Evolutionary conservation across 2,113 vertebrate species (phyloP).

Genomic region (Serinus canaria): DNA sequence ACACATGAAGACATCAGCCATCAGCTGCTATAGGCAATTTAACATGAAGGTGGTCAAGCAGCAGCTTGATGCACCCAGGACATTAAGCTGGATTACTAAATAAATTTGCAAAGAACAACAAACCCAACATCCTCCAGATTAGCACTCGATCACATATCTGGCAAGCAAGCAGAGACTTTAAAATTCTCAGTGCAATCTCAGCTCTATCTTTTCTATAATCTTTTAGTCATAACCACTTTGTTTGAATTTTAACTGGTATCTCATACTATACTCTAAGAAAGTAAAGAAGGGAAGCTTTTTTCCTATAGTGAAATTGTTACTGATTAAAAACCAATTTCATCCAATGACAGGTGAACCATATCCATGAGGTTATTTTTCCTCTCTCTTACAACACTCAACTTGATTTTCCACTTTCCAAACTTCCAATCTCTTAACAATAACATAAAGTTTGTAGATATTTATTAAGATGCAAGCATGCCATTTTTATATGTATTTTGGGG

Average conservation of each 20-base stretch:
- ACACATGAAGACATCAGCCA: background rate
- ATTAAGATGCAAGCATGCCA: background rate
- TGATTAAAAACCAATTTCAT: background rate
- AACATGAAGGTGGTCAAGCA: background rate
- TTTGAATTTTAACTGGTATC: background rate
- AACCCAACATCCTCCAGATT: background rate
- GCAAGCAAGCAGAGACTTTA: background rate
- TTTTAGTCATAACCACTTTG: background rate
- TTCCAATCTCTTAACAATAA: background rate
- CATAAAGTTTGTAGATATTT: background rate
- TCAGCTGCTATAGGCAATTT: background rate
- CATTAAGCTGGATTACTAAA: background rate
- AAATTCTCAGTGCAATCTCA: background rate
- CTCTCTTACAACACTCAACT: background rate
- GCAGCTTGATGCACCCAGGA: background rate
- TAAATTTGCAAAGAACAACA: background rate
- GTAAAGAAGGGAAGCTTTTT: background rate
- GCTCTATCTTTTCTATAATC: background rate
- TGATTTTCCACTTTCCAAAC: background rate
- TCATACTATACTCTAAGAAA: background rate
- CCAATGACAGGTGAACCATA: background rate
- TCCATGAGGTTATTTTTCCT: background rate
- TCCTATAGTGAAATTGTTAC: background rate
- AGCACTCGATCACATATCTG: background rate
- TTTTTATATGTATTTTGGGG: background rate